Evolutionary conservation across 2,888 invertebrate species (phyloP).

Genomic region (Unio pictorum): DNA sequence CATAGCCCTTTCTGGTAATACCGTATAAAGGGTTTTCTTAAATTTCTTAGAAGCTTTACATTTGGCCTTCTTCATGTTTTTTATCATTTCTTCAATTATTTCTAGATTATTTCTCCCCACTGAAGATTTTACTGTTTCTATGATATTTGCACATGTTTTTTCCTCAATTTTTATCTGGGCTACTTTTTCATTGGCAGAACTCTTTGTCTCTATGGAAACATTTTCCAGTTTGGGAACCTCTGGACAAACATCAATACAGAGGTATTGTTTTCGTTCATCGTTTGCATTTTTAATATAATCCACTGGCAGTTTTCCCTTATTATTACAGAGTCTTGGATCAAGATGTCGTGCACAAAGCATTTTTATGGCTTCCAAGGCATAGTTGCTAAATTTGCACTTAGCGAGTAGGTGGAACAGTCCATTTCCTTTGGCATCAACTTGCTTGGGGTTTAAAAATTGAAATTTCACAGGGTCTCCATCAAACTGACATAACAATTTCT

Average conservation of each 20-base stretch:
- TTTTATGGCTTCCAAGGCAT: constrained; percentile 35
- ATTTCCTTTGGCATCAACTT: constrained; percentile 33
- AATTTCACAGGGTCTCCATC: constrained; percentile 32
- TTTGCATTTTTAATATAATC: constrained; percentile 31
- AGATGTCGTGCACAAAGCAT: constrained; percentile 33
- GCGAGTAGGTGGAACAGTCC: constrained; percentile 46
- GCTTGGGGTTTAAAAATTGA: constrained; percentile 36
- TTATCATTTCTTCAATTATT: constrained; percentile 22
- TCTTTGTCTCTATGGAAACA: too few species aligned
- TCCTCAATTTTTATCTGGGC: neutral
- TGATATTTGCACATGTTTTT: neutral
- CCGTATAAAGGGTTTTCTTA: too few species aligned
- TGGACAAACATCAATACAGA: neutral
- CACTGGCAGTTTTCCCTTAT: constrained; percentile 36
- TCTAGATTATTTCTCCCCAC: constrained; percentile 8
- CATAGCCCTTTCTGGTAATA: too few species aligned
- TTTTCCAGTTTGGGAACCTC: too few species aligned
- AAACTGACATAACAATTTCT: constrained; percentile 39
- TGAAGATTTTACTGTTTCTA: neutral
- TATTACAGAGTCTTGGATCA: constrained; percentile 27
- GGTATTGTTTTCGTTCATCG: constrained; percentile 36
- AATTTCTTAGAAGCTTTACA: too few species aligned
- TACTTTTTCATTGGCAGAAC: neutral
- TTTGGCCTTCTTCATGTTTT: constrained; percentile 4
- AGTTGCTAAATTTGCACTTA: constrained; percentile 32